phyloP scores from a whole-genome alignment of 2,797 vertebrate species.

The Malurus splendens region DNA sequence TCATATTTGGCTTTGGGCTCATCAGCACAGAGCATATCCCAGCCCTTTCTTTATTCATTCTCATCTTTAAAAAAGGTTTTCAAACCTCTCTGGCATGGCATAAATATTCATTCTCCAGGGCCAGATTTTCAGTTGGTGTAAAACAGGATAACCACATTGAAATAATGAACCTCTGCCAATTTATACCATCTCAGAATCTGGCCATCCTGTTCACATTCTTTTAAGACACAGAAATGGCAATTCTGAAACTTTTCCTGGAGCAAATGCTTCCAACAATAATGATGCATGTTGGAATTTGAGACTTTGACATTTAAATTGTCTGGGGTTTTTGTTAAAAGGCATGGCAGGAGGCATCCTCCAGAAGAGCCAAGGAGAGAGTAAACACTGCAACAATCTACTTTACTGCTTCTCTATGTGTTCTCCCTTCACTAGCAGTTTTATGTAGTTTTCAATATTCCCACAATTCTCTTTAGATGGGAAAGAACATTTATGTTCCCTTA shows the following conservation, averaged over 20 bases:
- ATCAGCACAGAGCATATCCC: constrained; percentile 52
- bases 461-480: constrained; percentile 7
- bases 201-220: constrained; percentile 20
- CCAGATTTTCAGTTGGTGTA: constrained; percentile 47
- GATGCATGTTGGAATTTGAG: constrained; percentile 40
- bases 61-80: background rate
- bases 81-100: constrained; percentile 17
- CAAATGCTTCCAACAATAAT: constrained; percentile 35
- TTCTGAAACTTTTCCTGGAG: constrained; percentile 48
- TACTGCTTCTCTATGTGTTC: background rate
- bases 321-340: constrained; percentile 35
- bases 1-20: constrained; percentile 56
- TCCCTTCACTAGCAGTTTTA: constrained; percentile 10
- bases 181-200: constrained; percentile 37
- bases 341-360: constrained; percentile 23
- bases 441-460: constrained; percentile 23
- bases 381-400: constrained; percentile 33
- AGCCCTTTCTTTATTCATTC: constrained; percentile 49
- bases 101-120: constrained; percentile 46
- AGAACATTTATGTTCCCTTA: background rate
- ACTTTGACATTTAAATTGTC: constrained; percentile 50
- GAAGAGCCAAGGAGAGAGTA: constrained; percentile 19
- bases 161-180: background rate
- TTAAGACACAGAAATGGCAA: constrained; percentile 6
- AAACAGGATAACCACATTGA: constrained; percentile 1